phyloP scores from a whole-genome alignment of 1,140 invertebrate genomes.

The Harpegnathos saltator region DNA sequence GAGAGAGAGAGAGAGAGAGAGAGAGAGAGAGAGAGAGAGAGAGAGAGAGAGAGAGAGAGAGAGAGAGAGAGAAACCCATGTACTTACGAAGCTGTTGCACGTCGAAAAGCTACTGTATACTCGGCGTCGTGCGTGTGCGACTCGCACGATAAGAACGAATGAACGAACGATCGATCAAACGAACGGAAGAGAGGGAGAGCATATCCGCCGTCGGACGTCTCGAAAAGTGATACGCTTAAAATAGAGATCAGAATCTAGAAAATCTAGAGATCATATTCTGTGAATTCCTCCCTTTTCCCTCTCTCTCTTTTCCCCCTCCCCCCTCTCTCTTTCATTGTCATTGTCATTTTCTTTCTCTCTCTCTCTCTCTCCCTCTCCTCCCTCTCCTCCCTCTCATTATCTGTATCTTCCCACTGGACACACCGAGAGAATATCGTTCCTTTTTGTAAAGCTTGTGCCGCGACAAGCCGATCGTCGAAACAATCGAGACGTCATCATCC shows the following conservation, averaged over 20 bases:
- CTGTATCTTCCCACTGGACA: conserved; percentile 63
- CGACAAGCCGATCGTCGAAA: conserved; percentile 56
- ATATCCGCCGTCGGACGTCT: conserved; percentile 54
- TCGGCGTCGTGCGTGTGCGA: conserved; percentile 31
- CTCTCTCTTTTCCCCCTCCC: neutral
- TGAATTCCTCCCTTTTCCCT: neutral
- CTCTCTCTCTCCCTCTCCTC: neutral
- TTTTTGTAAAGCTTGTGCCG: conserved; percentile 66
- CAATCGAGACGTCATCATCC: conserved; percentile 40
- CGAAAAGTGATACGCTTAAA: conserved; percentile 71
- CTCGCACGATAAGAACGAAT: conserved; percentile 31
- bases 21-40: no score
- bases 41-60: no score
- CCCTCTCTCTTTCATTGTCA: conserved; percentile 33
- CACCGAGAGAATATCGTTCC: conserved; percentile 67
- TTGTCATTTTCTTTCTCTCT: no score
- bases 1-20: no score
- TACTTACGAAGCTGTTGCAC: conserved; percentile 62
- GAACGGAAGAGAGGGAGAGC: conserved; percentile 38
- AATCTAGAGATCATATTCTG: conserved; percentile 41
- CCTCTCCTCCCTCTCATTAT: conserved; percentile 16
- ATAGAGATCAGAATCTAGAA: conserved; percentile 55
- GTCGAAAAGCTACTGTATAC: neutral
- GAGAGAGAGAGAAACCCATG: no score
- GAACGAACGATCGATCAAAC: no score